Percentiles rank a stretch among this genome's conserved stretches.
Evolutionary conservation across 64 coral and sea anemone genomes (phyloP).

Genomic region (Actinia tenebrosa): DNA sequence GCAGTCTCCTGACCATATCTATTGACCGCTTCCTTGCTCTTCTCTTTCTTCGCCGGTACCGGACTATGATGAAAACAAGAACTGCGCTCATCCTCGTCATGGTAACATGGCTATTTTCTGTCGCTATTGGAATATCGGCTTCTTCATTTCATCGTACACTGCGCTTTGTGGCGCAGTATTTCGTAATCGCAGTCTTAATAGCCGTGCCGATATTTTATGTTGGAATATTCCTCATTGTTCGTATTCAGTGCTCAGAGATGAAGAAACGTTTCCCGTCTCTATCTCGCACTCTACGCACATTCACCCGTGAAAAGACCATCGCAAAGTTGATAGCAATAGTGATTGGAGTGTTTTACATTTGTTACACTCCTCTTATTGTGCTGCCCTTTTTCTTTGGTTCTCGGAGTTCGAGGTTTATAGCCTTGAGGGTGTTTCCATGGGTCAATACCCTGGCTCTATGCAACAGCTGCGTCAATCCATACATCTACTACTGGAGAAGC

Average conservation of each 20-base stretch:
- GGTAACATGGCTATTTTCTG: slow-evolving; percentile 51
- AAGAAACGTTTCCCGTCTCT: not conserved
- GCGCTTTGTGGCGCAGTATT: slow-evolving; percentile 61
- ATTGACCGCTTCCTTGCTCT: slow-evolving; percentile 78
- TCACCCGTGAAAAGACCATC: slow-evolving; percentile 53
- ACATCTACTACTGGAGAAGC: slow-evolving; percentile 92
- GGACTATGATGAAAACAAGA: slow-evolving; percentile 24
- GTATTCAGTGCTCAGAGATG: slow-evolving; percentile 32
- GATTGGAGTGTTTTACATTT: slow-evolving; percentile 77
- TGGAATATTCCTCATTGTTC: slow-evolving; percentile 48
- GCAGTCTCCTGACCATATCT: slow-evolving; percentile 67
- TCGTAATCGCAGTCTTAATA: slow-evolving; percentile 47
- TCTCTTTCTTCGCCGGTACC: slow-evolving; percentile 51
- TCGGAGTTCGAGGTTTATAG: not conserved
- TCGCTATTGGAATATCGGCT: slow-evolving; percentile 52
- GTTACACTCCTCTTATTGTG: slow-evolving; percentile 58
- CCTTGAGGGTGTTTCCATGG: slow-evolving; percentile 63
- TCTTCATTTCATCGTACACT: slow-evolving; percentile 44
- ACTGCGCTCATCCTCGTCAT: slow-evolving; percentile 32
- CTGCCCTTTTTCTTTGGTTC: slow-evolving; percentile 53
- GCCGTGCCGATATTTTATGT: slow-evolving; percentile 45
- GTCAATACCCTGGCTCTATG: slow-evolving; percentile 73
- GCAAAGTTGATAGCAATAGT: slow-evolving; percentile 66
- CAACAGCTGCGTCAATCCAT: slow-evolving; percentile 64
- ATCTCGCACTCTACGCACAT: not conserved